Evolutionary conservation across 1,140 invertebrate species (phyloP), one percentile per base, ranked within the genome.

Genomic region (Panagrolaimus sp.): DNA sequence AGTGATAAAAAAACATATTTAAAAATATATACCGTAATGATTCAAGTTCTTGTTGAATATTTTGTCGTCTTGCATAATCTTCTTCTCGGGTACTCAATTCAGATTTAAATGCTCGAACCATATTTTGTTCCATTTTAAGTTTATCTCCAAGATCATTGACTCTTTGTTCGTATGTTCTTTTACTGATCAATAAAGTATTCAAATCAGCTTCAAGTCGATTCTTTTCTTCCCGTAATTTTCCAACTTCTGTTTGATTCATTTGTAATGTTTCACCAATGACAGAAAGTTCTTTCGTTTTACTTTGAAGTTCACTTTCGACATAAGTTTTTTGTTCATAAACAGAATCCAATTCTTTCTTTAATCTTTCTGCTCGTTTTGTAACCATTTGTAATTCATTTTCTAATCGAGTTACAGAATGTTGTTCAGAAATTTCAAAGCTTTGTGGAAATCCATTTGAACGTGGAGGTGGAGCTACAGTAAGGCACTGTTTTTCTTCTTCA

Each of bases 221-320:
- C 21, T 67, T 67, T 21, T 67, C 65, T 17, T 45, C 65, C 15
- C 45, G 65, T 21, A 47, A 17, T 26, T 32, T 43, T n/a, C 38
- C 17, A 71, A 64, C 32, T 79, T 66, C 28, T 66, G 73, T 14
- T 68, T 62, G 32, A 43, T 73, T 43, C 65, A 46, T 48, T 70
- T 43, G 44, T 67, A 28, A 32, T 66, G 52, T 28, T 28, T 58
- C 52, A 28, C 21, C 21, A 21, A 21, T 26, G 1, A 28, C n/a
- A 8, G 17, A 38, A 26, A 45, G 17, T 67, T 67, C 38, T 38
- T 43, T 45, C 14, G 52, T 73, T 21, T 71, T 71, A 21, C 68
- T 24, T 24, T 75, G 73, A 14, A 73, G 45, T 21, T 62, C 63
- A 26, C 43, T 44, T 58, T 73, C 72, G 2, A 75, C 47, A 17